These are phyloP conservation scores for Aspidoscelis tigris DNA, from an alignment of 2,113 vertebrate genomes.

Conservation along the genomic window DNA sequence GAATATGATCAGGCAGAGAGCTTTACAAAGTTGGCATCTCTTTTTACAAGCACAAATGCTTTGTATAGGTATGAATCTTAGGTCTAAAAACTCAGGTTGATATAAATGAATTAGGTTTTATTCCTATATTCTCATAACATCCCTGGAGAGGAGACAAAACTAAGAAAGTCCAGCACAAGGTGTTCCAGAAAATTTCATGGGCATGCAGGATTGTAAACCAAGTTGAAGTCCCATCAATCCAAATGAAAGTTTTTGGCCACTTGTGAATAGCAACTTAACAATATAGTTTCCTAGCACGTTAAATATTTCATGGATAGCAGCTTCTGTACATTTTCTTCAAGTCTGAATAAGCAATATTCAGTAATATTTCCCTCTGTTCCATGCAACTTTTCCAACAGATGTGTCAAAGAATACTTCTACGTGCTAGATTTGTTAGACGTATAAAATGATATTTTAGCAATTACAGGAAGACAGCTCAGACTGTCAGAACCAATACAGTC, in stretches of 20 bases:
- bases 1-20: neutral
- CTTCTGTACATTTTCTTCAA: neutral
- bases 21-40: neutral
- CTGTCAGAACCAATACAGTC: too few relatives aligned
- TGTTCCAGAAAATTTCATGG: neutral
- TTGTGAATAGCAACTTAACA: neutral
- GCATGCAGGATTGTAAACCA: neutral
- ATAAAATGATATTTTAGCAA: too few relatives aligned
- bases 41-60: neutral
- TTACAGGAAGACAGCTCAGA: too few relatives aligned
- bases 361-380: neutral
- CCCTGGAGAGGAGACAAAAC: neutral
- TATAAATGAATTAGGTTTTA: neutral
- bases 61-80: neutral
- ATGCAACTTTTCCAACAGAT: too few relatives aligned
- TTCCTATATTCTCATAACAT: neutral
- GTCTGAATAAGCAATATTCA: constrained; percentile 29
- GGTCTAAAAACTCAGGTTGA: neutral
- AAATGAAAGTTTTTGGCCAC: neutral
- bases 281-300: neutral
- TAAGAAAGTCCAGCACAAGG: neutral
- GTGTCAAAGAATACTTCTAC: too few relatives aligned
- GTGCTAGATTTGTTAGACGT: too few relatives aligned
- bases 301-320: constrained; percentile 5
- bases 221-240: neutral